phyloP scores from a whole-genome alignment of 2,888 invertebrate genomes.

The Notocelia uddmanniana region DNA sequence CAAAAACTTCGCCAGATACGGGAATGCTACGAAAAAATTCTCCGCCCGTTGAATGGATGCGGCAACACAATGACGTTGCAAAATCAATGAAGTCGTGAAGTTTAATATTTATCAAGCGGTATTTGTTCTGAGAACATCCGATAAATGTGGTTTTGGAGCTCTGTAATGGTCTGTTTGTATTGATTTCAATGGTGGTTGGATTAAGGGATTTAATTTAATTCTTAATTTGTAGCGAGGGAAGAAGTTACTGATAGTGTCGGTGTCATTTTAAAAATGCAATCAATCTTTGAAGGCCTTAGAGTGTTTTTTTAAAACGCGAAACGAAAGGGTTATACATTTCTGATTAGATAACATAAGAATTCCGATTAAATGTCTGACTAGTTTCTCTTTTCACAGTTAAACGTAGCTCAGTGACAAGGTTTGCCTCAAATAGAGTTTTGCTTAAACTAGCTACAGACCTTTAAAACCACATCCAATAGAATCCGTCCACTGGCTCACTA shows the following conservation, averaged over 20 bases:
- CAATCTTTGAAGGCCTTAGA: neutral
- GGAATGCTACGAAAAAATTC: conserved; percentile 69
- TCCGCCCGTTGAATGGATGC: conserved; percentile 71
- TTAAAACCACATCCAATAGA: neutral
- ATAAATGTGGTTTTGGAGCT: conserved; percentile 23
- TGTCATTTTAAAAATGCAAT: neutral
- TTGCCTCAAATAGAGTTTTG: neutral
- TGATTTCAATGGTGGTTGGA: conserved; percentile 28
- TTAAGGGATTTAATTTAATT: conserved; percentile 23
- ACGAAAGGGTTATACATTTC: neutral
- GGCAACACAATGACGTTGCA: conserved; percentile 56
- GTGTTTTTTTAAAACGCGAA: neutral
- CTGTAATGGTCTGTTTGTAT: conserved; percentile 28
- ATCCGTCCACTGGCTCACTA: conserved; percentile 1
- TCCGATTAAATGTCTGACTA: neutral
- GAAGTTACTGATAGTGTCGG: neutral
- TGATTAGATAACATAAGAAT: neutral
- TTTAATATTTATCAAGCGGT: conserved; percentile 44
- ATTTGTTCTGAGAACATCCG: conserved; percentile 28
- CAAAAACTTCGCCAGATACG: conserved; percentile 73
- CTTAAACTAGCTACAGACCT: neutral
- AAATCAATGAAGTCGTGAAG: conserved; percentile 46
- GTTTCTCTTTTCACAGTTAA: neutral
- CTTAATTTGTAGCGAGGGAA: conserved; percentile 18
- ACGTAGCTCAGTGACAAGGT: neutral